Conservation (phyloP, 1,140 invertebrate species). For the Periplaneta americana region DNA sequence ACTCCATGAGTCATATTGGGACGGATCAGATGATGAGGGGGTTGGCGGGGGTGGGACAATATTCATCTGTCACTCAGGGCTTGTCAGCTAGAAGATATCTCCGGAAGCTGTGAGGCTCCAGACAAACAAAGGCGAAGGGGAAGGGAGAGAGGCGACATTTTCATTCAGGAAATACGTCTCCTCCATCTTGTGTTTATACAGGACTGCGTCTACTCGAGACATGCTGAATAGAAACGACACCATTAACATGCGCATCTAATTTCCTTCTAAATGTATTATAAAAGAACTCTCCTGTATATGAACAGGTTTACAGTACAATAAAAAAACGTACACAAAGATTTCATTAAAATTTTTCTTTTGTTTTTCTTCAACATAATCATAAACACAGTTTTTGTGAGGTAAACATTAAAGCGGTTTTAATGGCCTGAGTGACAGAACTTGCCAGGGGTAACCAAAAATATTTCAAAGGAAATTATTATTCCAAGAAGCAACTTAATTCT, state of each 20-base stretch:
- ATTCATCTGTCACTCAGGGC: background rate
- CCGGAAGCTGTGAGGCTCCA: background rate
- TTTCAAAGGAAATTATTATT: background rate
- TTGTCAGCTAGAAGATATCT: background rate
- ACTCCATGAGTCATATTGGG: background rate
- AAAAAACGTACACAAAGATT: background rate
- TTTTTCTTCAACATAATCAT: background rate
- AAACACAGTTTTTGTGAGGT: background rate
- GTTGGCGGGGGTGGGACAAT: background rate
- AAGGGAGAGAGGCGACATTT: background rate
- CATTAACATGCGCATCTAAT: background rate
- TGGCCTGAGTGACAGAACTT: background rate
- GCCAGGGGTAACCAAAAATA: background rate
- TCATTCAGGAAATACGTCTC: background rate
- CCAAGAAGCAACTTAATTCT: background rate
- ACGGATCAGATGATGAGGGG: background rate
- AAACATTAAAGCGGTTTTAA: background rate
- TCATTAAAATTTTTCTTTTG: background rate
- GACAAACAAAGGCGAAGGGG: background rate
- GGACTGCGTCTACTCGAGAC: background rate
- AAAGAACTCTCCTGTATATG: background rate
- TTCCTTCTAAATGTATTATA: background rate
- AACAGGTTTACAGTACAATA: background rate
- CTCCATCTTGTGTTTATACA: background rate
- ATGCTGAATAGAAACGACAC: background rate